A percentile compares a stretch with the other conserved stretches of the same genome.
phyloP scores from a whole-genome alignment of 2,888 invertebrate species.

The Plagodis pulveraria region DNA sequence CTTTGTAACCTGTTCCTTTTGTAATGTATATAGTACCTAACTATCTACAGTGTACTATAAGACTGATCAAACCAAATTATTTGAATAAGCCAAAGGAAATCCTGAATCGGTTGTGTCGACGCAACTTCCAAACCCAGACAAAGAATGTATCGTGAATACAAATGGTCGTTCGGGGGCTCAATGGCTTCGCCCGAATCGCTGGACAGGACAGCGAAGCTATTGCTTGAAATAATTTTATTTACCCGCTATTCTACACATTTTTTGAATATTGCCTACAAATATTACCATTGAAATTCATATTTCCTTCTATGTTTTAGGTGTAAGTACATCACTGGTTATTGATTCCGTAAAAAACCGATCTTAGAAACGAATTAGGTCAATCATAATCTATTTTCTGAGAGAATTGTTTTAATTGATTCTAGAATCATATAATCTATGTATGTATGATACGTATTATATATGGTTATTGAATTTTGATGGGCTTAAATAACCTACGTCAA shows the following conservation, averaged over 20 bases:
- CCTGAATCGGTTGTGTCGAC: slow-evolving; percentile 39
- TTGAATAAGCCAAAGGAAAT: slow-evolving; percentile 26
- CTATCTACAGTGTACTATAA: no score
- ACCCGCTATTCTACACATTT: slow-evolving; percentile 13
- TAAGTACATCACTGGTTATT: no score
- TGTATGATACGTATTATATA: no score
- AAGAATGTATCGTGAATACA: slow-evolving; percentile 52
- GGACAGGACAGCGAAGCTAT: slow-evolving; percentile 42
- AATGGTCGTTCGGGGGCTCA: slow-evolving; percentile 46
- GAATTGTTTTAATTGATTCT: no score
- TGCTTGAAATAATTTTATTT: slow-evolving; percentile 44
- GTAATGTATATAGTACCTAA: no score
- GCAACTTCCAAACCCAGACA: slow-evolving; percentile 49
- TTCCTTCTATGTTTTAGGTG: background rate
- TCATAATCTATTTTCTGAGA: no score
- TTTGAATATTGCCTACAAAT: background rate
- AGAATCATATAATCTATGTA: no score
- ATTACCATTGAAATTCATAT: background rate
- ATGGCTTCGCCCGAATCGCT: slow-evolving; percentile 52
- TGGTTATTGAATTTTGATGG: no score
- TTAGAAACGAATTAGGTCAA: no score
- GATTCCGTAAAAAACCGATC: no score
- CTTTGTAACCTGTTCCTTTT: no score
- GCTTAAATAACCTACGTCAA: no score
- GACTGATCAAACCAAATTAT: slow-evolving; percentile 19